A percentile compares a stretch with the other conserved stretches of the same genome.
Conservation (phyloP, 2,113 vertebrate genomes). For the Benthochromis sp. region DNA sequence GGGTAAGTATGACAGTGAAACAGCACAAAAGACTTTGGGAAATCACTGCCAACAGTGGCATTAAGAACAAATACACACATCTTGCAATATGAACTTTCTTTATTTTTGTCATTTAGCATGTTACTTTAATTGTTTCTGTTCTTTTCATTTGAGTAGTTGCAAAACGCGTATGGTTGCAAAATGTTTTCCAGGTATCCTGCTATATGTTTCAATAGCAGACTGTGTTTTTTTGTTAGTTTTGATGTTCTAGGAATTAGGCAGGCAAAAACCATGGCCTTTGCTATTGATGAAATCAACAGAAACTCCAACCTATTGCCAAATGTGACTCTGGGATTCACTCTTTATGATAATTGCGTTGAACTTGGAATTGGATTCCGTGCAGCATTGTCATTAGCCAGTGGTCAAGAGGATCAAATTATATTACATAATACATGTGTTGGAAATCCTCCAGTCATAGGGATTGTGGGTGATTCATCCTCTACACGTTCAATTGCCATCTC, state of each 20-base stretch:
- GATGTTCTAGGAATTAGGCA: constrained; percentile 44
- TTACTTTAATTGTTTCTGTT: background rate
- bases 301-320: background rate
- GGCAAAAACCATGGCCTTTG: constrained; percentile 60
- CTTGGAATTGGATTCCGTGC: constrained; percentile 49
- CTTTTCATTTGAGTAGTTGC: background rate
- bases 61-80: background rate
- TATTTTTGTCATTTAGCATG: background rate
- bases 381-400: constrained; percentile 39
- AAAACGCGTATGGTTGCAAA: background rate
- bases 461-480: background rate
- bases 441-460: constrained; percentile 33
- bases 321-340: background rate
- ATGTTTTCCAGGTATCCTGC: background rate
- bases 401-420: constrained; percentile 10
- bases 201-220: background rate
- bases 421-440: constrained; percentile 26
- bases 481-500: background rate
- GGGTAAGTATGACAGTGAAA: background rate
- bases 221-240: constrained; percentile 8
- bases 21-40: background rate
- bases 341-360: constrained; percentile 46
- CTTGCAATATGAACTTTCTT: background rate
- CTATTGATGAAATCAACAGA: constrained; percentile 62
- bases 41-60: background rate